Evolutionary conservation across 1,140 invertebrate species (phyloP).

Genomic region (Drosophila lacertosa): DNA sequence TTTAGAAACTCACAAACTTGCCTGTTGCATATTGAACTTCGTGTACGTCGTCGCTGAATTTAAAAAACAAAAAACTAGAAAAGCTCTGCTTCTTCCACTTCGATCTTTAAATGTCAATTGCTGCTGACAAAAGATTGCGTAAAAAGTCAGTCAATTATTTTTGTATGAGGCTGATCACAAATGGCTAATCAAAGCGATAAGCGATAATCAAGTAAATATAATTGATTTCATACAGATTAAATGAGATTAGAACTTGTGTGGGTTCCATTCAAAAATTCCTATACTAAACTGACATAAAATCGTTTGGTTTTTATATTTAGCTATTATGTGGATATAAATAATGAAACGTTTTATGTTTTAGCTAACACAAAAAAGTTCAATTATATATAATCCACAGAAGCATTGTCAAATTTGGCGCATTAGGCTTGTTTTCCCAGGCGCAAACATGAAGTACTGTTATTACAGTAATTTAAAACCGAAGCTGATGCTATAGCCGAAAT

Average conservation of each 20-base stretch:
- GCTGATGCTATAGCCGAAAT: not conserved
- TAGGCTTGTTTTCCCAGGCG: conserved; percentile 29
- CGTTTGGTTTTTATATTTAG: too few species aligned
- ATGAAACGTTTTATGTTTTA: not conserved
- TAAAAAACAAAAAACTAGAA: too few species aligned
- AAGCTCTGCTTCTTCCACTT: not conserved
- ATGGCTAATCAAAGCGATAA: conserved; percentile 25
- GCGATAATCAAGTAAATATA: conserved; percentile 3
- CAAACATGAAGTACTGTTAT: conserved; percentile 31
- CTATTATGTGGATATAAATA: too few species aligned
- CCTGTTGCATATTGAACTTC: conserved; percentile 62
- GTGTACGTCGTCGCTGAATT: conserved; percentile 19
- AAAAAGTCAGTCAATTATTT: conserved; percentile 6
- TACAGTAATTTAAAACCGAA: conserved; percentile 32
- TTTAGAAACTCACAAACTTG: conserved; percentile 55
- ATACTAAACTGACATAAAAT: not conserved
- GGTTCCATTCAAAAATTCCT: not conserved
- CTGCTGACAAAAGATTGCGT: conserved; percentile 14
- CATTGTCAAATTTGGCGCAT: not conserved
- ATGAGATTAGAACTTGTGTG: not conserved
- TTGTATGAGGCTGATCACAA: not conserved
- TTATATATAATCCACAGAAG: too few species aligned
- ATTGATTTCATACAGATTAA: conserved; percentile 3
- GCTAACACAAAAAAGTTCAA: not conserved
- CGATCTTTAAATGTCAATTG: conserved; percentile 41